A percentile compares a stretch with the other conserved stretches of the same genome.
Evolutionary conservation across 64 coral and sea anemone genomes (phyloP).

Genomic region (Porites australiensis): DNA sequence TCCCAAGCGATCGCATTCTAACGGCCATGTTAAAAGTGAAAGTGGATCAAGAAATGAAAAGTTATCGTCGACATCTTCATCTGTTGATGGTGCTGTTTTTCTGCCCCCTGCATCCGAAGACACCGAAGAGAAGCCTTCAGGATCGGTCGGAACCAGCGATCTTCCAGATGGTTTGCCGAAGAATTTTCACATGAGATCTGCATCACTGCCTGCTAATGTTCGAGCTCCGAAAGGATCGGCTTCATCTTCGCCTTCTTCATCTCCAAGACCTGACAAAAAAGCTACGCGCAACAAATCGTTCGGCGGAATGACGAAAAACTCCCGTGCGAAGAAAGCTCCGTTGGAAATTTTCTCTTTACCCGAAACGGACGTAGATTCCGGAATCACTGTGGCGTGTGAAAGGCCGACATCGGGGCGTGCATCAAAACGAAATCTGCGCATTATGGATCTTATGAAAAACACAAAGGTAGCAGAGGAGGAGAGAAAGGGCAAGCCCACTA

Average conservation of each 20-base stretch:
- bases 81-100: conserved; percentile 23
- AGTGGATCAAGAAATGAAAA: not conserved
- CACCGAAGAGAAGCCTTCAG: not conserved
- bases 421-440: conserved; percentile 75
- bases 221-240: conserved; percentile 22
- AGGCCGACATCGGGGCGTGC: conserved; percentile 37
- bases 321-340: conserved; percentile 39
- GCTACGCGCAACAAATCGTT: conserved; percentile 83
- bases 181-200: conserved; percentile 57
- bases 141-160: not conserved
- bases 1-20: conserved; percentile 71
- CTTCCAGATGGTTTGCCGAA: conserved; percentile 27
- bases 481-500: conserved; percentile 32
- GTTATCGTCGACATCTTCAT: not conserved
- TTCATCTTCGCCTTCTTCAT: not conserved
- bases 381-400: conserved; percentile 66
- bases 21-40: conserved; percentile 48
- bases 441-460: conserved; percentile 75
- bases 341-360: conserved; percentile 69
- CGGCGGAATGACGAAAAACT: conserved; percentile 51
- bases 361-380: conserved; percentile 90
- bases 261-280: conserved; percentile 41
- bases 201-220: conserved; percentile 75
- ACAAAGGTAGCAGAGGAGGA: conserved; percentile 45
- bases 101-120: not conserved